Conservation (phyloP, 2,888 invertebrate genomes). For the Rhagonycha lutea region DNA sequence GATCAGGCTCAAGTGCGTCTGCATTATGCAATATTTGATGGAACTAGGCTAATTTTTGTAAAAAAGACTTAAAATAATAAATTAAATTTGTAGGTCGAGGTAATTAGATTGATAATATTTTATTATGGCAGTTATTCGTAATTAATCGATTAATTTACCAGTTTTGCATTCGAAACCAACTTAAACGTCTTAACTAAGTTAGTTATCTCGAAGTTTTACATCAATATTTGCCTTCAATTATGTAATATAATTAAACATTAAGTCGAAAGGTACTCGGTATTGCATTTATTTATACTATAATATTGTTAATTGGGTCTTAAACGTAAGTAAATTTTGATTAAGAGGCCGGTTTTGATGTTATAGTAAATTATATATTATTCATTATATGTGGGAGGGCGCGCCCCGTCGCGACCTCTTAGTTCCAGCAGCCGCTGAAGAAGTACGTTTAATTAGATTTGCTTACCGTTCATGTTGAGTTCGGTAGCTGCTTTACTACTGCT, state of each 20-base stretch:
- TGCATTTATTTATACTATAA: neutral
- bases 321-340: neutral
- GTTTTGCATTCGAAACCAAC: neutral
- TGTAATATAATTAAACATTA: neutral
- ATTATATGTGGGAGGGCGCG: too few species aligned
- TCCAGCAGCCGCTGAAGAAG: too few species aligned
- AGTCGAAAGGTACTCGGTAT: neutral
- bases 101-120: neutral
- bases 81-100: too few species aligned
- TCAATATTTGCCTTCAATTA: neutral
- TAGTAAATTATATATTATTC: too few species aligned
- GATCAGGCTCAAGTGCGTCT: neutral
- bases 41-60: too few species aligned
- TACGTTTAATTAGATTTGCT: conserved; percentile 44
- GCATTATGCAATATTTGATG: neutral
- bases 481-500: conserved; percentile 65
- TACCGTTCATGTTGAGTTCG: conserved; percentile 73
- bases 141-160: neutral
- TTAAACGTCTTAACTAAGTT: neutral
- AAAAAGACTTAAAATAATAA: neutral
- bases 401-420: too few species aligned
- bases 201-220: neutral
- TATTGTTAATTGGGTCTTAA: neutral
- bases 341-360: neutral
- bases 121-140: neutral